Evolutionary conservation across 2,888 invertebrate species (phyloP).

Genomic region (Leptinotarsa haldemani): DNA sequence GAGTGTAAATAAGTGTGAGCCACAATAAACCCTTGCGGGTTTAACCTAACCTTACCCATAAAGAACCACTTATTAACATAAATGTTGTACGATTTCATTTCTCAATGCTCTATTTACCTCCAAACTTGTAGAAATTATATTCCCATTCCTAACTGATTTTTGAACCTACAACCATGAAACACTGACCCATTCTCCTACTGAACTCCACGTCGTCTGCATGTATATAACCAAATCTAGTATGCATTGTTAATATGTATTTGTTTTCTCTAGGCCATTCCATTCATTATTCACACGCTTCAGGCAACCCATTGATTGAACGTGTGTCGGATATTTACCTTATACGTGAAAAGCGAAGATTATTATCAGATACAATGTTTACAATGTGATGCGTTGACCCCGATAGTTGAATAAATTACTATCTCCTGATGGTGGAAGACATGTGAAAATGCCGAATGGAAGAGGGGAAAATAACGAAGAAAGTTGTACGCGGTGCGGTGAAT

Average conservation of each 20-base stretch:
- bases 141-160: background rate
- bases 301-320: constrained; percentile 22
- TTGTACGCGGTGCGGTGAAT: background rate
- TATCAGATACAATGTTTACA: constrained; percentile 23
- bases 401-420: constrained; percentile 15
- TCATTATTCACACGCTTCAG: constrained; percentile 24
- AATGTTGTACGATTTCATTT: too few relatives aligned
- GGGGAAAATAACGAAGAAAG: constrained; percentile 13
- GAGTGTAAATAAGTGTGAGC: too few relatives aligned
- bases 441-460: background rate
- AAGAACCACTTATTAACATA: too few relatives aligned
- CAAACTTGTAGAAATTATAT: too few relatives aligned
- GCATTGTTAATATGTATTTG: constrained; percentile 21
- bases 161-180: constrained; percentile 11
- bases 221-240: constrained; percentile 13
- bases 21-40: too few relatives aligned
- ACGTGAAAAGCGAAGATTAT: constrained; percentile 6
- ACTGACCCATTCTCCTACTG: constrained; percentile 29
- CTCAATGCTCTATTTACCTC: too few relatives aligned
- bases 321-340: constrained; percentile 25
- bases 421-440: constrained; percentile 11
- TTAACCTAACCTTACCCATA: too few relatives aligned
- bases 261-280: constrained; percentile 25
- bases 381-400: constrained; percentile 25
- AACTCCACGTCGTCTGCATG: background rate